These are phyloP conservation scores for Pelobates cultripes DNA, from an alignment of 2,797 vertebrate genomes.

Conservation along the genomic window DNA sequence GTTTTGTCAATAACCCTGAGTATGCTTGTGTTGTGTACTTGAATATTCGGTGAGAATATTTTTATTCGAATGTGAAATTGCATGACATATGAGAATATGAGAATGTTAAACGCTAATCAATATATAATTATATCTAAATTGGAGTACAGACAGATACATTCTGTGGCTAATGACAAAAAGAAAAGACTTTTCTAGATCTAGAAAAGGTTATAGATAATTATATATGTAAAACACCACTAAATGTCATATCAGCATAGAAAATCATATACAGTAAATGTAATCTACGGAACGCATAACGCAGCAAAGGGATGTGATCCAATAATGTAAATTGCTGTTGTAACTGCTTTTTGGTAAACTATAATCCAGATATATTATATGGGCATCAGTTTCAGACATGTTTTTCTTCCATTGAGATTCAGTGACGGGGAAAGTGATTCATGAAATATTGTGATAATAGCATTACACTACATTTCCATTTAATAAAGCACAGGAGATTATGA, in stretches of 20 bases:
- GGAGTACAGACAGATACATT: no score
- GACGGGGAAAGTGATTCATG: not conserved
- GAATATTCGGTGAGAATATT: no score
- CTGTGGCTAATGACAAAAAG: not conserved
- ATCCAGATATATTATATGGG: not conserved
- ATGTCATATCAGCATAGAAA: not conserved
- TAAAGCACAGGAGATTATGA: not conserved
- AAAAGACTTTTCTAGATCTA: not conserved
- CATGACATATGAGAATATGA: no score
- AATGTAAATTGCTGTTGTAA: not conserved
- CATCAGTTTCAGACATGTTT: not conserved
- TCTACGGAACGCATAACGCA: not conserved
- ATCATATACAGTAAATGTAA: not conserved
- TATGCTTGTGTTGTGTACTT: no score
- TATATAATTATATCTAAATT: no score
- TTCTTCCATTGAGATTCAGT: not conserved
- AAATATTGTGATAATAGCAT: not conserved
- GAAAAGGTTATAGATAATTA: not conserved
- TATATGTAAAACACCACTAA: not conserved
- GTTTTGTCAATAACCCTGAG: no score
- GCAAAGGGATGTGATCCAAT: not conserved
- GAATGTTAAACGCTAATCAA: no score
- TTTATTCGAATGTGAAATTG: no score
- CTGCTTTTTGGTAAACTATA: not conserved
- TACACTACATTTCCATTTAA: not conserved